Evolutionary conservation across 2,888 invertebrate species (phyloP).

Genomic region (Mycogona germanica): DNA sequence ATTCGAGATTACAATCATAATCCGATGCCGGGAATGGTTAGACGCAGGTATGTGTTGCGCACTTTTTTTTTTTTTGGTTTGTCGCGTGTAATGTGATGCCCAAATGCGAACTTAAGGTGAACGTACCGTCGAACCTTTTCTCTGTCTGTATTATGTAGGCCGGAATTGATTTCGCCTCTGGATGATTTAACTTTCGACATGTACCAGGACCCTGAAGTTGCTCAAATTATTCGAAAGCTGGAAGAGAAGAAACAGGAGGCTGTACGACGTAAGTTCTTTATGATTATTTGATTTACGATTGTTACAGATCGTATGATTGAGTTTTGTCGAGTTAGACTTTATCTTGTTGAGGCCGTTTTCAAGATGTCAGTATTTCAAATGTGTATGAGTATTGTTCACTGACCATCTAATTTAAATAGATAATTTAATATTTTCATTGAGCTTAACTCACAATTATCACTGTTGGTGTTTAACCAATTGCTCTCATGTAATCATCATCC

Average conservation of each 20-base stretch:
- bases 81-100: too few relatives aligned
- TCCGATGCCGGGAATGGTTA: slow-evolving; percentile 13
- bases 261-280: slow-evolving; percentile 52
- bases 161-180: slow-evolving; percentile 52
- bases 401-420: too few relatives aligned
- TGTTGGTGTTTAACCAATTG: too few relatives aligned
- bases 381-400: too few relatives aligned
- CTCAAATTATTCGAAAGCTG: slow-evolving; percentile 69
- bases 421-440: too few relatives aligned
- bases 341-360: neutral
- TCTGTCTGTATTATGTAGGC: neutral
- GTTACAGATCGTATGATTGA: too few relatives aligned
- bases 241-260: slow-evolving; percentile 77
- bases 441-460: too few relatives aligned
- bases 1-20: slow-evolving; percentile 18
- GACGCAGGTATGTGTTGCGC: neutral
- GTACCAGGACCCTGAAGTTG: slow-evolving; percentile 89
- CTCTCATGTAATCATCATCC: too few relatives aligned
- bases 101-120: too few relatives aligned
- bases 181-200: slow-evolving; percentile 92
- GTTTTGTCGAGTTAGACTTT: neutral
- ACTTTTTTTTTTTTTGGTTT: neutral
- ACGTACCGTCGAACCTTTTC: neutral
- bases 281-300: neutral
- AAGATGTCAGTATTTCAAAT: too few relatives aligned